A percentile compares a stretch with the other conserved stretches of the same genome.
These are phyloP conservation scores for Caenorhabditis virilis DNA, from an alignment of 2,888 invertebrate genomes.

Conservation along the genomic window DNA sequence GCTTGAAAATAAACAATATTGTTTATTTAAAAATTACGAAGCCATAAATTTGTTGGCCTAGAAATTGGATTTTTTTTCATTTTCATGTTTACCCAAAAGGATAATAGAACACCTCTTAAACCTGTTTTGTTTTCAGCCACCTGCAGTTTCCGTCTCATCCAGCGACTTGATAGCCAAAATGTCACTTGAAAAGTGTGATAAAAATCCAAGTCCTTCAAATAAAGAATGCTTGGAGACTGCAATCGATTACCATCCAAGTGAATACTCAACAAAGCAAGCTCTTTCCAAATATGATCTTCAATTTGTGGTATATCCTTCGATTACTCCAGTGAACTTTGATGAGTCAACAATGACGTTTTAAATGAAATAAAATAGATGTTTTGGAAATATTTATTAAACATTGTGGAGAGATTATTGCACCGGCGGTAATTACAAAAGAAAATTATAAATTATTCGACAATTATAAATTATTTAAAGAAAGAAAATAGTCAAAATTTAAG, in stretches of 20 bases:
- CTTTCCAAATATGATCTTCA: constrained; percentile 26
- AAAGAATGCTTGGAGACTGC: constrained; percentile 32
- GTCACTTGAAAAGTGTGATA: neutral
- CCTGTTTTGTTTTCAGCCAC: neutral
- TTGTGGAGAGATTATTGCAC: too few species aligned
- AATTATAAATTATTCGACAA: too few species aligned
- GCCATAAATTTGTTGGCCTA: too few species aligned
- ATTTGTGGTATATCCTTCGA: constrained; percentile 17
- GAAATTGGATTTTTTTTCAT: too few species aligned
- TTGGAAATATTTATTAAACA: too few species aligned
- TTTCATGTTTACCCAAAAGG: neutral
- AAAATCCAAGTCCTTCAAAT: neutral
- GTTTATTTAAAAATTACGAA: too few species aligned
- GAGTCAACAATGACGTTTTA: neutral
- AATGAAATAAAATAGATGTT: too few species aligned
- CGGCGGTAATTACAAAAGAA: too few species aligned
- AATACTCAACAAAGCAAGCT: constrained; percentile 21
- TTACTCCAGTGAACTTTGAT: neutral
- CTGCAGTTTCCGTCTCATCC: neutral
- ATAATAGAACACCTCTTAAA: too few species aligned
- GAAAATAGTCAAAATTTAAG: too few species aligned
- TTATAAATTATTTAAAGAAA: too few species aligned
- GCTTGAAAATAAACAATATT: too few species aligned
- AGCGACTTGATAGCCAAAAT: neutral
- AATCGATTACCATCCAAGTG: constrained; percentile 21